phyloP scores from a whole-genome alignment of 2,888 invertebrate species.

The Bombylius major region DNA sequence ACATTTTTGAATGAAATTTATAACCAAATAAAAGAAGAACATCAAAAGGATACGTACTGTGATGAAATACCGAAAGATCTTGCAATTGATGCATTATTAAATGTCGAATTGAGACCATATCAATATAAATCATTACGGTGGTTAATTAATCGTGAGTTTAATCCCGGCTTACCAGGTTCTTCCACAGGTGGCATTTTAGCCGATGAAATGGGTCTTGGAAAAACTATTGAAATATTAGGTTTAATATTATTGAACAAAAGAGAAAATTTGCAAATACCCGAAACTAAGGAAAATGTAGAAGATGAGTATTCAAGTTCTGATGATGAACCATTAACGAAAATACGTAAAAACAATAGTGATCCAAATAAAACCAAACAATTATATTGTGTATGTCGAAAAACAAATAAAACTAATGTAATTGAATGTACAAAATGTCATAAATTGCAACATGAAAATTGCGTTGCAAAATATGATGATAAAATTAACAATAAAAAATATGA shows the following conservation, averaged over 20 bases:
- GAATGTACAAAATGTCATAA: conserved; percentile 45
- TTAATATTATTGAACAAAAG: conserved; percentile 46
- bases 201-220: conserved; percentile 73
- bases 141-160: conserved; percentile 50
- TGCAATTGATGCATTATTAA: conserved; percentile 29
- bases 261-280: neutral
- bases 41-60: conserved; percentile 16
- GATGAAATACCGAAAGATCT: conserved; percentile 13
- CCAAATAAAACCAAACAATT: conserved; percentile 1
- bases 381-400: conserved; percentile 34
- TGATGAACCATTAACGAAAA: conserved; percentile 3
- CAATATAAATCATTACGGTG: conserved; percentile 53
- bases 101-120: conserved; percentile 47
- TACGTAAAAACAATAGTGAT: neutral
- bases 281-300: neutral
- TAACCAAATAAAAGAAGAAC: conserved; percentile 11
- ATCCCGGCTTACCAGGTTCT: conserved; percentile 13
- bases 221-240: conserved; percentile 63
- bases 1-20: too few species aligned
- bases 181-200: conserved; percentile 59
- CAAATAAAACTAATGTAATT: conserved; percentile 21
- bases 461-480: conserved; percentile 30
- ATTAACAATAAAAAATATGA: conserved; percentile 17
- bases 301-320: neutral
- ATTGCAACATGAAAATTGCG: conserved; percentile 51